phyloP scores from a whole-genome alignment of 2,113 vertebrate genomes.

The Mus spicilegus region DNA sequence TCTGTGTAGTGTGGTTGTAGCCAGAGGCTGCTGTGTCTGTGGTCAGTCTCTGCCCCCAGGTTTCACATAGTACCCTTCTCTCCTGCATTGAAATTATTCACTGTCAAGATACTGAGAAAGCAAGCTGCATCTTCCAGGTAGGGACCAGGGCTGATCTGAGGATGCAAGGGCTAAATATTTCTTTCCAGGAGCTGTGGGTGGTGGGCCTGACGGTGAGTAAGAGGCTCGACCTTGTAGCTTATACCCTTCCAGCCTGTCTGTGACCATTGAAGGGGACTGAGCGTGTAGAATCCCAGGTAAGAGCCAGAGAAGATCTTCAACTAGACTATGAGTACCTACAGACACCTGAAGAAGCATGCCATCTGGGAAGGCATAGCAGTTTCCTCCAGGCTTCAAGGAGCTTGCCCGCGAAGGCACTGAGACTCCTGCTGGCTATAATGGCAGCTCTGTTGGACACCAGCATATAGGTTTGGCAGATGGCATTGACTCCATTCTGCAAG shows the following conservation, averaged over 20 bases:
- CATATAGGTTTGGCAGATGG: not conserved
- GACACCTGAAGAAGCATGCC: not conserved
- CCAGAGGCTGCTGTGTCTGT: too few relatives aligned
- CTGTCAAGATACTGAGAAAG: not conserved
- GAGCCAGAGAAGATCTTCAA: not conserved
- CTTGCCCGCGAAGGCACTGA: not conserved
- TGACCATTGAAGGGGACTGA: not conserved
- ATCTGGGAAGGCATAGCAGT: not conserved
- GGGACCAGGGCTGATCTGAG: not conserved
- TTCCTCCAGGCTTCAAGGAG: not conserved
- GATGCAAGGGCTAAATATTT: not conserved
- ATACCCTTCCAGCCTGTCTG: not conserved
- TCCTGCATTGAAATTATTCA: not conserved
- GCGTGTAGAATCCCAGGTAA: not conserved
- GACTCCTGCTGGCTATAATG: not conserved
- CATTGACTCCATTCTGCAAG: not conserved
- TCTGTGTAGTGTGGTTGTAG: accelerated
- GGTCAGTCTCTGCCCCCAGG: too few relatives aligned
- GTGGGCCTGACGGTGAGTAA: too few relatives aligned
- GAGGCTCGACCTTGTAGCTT: not conserved
- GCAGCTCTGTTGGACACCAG: too few relatives aligned
- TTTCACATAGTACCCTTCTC: not conserved
- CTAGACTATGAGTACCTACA: not conserved
- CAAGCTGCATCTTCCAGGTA: accelerated
- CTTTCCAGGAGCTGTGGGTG: too few relatives aligned